Base-by-base conservation (phyloP, 2,888 invertebrate species). In the Trissolcus brochymenae region DNA sequence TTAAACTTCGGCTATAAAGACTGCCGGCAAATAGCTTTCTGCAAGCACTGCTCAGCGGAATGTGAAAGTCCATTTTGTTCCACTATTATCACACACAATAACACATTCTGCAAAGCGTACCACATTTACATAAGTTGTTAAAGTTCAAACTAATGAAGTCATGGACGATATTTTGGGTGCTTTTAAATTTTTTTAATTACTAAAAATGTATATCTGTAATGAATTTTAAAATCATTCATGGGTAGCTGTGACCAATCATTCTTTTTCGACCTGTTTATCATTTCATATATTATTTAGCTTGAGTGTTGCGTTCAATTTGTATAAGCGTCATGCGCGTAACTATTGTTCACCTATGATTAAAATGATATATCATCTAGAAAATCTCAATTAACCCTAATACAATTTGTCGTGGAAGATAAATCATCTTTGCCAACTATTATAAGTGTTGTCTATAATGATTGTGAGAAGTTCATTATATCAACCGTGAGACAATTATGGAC, bases 21-120 rank as follows among this genome's bases (percentile, higher is more conserved):
- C 82, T 80, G 71, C 76, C 80, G 82, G 84, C 81, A 82, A 85
- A 85, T 85, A 82, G 82, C 83, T 84, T 84, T 83, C 82, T 83
- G 82, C 82, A 81, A 81, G 57, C 61, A 53, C 59, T 66, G 56
- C 71, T 40, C 59, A 41, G 50, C 66, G 84, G 83, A 84, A 84
- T 84, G 84, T 84, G 84, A 84, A 84, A 84, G 84, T 82, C 81
- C 81, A 83, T 83, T 83, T 83, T 64, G 66, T 57, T 59, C 51
- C 66, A 74, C 70, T 66, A 70, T 70, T 73, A 78, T 73, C 70
- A 51, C 62, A 41, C 55, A 66, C 73, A 78, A 78, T 78, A 68
- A 74, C 56, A 43, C 64, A 50, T 50, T 46, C 60, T 53, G 57
- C 50, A 56, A 61, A 50, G 56, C 25, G 19, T n/a, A 46, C 49